Evolutionary conservation across 53 echinoderm and acorn worm genomes (phyloP), one percentile per base, ranked within the genome.

Genomic region (Pentamera pediparva): DNA sequence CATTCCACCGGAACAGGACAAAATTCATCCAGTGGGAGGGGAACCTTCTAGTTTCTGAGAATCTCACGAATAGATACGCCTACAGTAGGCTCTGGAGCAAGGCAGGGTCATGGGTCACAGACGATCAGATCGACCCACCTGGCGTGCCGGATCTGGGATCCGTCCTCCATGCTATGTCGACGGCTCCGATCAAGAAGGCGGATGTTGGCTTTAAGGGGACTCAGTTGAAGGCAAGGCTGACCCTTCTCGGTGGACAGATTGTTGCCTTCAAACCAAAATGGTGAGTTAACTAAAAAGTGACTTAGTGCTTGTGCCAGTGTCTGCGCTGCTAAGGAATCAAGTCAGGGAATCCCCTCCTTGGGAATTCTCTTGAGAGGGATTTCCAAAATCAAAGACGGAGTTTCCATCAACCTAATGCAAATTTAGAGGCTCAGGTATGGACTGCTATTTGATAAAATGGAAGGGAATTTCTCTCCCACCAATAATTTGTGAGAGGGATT

Each of bases 141-240:
- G 49, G 71, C 1, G 90, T 83, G 37, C 82, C 79, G 2, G 80
- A 90, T 38, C 65, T 94, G 30, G 95, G 95, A 49, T 61, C 75
- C 4, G 77, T 94, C 18, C 78, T 94, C 29, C 59, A 90, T 37
- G 88, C 87, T 15, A 87, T 94, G 86, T 78, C 90, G 74, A 56
- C 79, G 2, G 74, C 72, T 2, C 73, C 38, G 1, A 87, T 94
- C 56, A 79, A 48, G 11, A 78, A 72, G 60, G 95, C 95, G 11
- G 95, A 94, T 33, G 75, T 94, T n/a, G 95, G 95, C 8, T 94
- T 85, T 74, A 94, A 87, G 54, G 95, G 95, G 9, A 94, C 95
- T 22, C 95, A 94, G 67, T 78, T 94, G 33, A 94, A 94, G 54
- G 87, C 85, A 17, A 71, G 84, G 32, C 34, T 94, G 7, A 34